Evolutionary conservation across 2,888 invertebrate species (phyloP).

Genomic region (Adineta ricciae): DNA sequence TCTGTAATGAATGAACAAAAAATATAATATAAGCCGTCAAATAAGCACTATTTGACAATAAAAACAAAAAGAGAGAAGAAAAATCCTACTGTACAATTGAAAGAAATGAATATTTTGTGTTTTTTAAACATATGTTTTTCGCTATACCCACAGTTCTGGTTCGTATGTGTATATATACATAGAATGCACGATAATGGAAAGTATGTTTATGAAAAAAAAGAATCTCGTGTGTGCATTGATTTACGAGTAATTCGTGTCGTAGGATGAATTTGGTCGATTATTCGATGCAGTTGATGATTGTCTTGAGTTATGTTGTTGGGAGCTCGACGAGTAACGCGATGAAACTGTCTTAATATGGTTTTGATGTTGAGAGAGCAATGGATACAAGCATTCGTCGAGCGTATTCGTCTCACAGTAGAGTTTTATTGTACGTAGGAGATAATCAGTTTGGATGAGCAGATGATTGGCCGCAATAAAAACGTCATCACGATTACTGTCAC

Average conservation of each 20-base stretch:
- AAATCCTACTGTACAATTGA: not conserved
- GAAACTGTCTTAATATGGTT: not conserved
- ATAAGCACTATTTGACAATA: not conserved
- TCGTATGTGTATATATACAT: not conserved
- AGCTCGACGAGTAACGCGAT: not conserved
- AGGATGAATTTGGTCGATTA: not conserved
- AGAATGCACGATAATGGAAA: not conserved
- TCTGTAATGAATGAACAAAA: not conserved
- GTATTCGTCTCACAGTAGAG: slow-evolving; percentile 22
- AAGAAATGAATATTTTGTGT: not conserved
- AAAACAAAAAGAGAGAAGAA: not conserved
- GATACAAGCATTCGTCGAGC: not conserved
- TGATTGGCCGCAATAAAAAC: slow-evolving; percentile 32
- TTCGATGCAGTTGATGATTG: not conserved
- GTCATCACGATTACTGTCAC: slow-evolving; percentile 25
- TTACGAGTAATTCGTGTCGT: not conserved
- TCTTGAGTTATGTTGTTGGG: not conserved
- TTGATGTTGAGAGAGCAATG: slow-evolving; percentile 1
- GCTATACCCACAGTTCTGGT: not conserved
- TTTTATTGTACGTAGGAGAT: slow-evolving; percentile 29
- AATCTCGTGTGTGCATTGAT: not conserved
- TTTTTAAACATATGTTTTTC: not conserved
- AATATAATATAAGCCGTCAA: not conserved
- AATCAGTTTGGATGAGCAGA: slow-evolving; percentile 31
- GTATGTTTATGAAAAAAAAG: not conserved